Percentiles rank a stretch among this genome's conserved stretches.
These are phyloP conservation scores for Oconnorella tubifera DNA, from an alignment of 2,888 invertebrate species.

Conservation along the genomic window DNA sequence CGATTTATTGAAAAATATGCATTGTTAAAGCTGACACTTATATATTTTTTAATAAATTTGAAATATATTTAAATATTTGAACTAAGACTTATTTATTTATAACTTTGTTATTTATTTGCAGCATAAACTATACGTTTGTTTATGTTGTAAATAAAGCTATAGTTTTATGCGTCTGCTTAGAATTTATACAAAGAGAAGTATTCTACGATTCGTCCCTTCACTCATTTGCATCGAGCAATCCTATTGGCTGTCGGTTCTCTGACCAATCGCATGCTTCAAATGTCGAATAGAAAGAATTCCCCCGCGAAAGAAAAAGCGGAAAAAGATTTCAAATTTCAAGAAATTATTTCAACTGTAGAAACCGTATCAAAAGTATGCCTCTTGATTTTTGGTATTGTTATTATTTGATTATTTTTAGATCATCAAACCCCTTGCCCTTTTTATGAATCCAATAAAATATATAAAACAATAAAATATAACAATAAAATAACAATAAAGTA, in stretches of 20 bases:
- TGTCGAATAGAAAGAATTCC: neutral
- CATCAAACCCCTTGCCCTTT: too few species aligned
- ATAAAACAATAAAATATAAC: too few species aligned
- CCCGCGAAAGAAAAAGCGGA: too few species aligned
- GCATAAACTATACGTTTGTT: neutral
- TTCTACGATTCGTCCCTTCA: neutral
- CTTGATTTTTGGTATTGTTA: neutral
- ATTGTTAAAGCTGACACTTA: too few species aligned
- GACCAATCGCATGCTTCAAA: neutral
- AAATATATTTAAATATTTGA: too few species aligned
- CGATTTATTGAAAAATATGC: too few species aligned
- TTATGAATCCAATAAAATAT: too few species aligned
- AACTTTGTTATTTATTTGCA: too few species aligned
- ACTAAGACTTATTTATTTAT: too few species aligned
- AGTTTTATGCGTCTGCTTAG: neutral
- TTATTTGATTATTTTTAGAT: neutral
- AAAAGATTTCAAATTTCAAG: too few species aligned
- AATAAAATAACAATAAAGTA: too few species aligned
- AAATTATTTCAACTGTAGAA: neutral
- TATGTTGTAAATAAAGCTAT: neutral
- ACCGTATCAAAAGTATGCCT: neutral
- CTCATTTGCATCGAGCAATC: neutral
- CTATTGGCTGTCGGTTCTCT: neutral
- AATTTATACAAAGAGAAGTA: neutral
- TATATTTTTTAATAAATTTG: too few species aligned